A percentile compares a stretch with the other conserved stretches of the same genome.
Conservation (phyloP, 2,888 invertebrate genomes). For the Ditula angustiorana region DNA sequence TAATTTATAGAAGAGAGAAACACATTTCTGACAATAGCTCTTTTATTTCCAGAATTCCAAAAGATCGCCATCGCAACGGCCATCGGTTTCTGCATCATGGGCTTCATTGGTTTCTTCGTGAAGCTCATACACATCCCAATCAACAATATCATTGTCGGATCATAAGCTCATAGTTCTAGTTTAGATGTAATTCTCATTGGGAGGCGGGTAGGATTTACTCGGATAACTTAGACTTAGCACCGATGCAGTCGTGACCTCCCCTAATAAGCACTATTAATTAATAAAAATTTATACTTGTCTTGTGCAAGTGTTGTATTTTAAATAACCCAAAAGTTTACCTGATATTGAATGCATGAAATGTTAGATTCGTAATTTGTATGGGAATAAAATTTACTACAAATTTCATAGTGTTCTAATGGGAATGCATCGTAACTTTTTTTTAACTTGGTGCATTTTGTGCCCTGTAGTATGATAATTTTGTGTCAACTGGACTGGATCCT, state of each 20-base stretch:
- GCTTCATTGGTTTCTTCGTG: slow-evolving; percentile 99
- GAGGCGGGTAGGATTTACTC: slow-evolving; percentile 29
- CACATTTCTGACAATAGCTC: too few species aligned
- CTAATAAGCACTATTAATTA: too few species aligned
- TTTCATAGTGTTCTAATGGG: neutral
- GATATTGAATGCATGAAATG: too few species aligned
- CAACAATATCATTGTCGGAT: slow-evolving; percentile 97
- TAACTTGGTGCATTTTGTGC: neutral
- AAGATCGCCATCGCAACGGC: slow-evolving; percentile 99
- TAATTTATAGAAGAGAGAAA: too few species aligned
- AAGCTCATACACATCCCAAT: slow-evolving; percentile 99
- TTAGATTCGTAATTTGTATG: too few species aligned
- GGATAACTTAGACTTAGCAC: neutral
- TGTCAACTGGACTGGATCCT: slow-evolving; percentile 19
- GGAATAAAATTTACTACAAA: too few species aligned
- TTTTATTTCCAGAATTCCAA: slow-evolving; percentile 94
- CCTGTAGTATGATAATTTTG: neutral
- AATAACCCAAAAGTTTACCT: too few species aligned
- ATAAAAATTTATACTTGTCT: too few species aligned
- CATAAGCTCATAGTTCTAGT: slow-evolving; percentile 71
- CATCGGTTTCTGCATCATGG: slow-evolving; percentile 99
- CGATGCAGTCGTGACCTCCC: neutral
- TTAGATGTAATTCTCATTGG: slow-evolving; percentile 63
- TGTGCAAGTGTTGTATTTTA: too few species aligned
- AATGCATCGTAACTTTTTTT: neutral